phyloP scores from a whole-genome alignment of 2,888 invertebrate species.

The Amorpha juglandis region DNA sequence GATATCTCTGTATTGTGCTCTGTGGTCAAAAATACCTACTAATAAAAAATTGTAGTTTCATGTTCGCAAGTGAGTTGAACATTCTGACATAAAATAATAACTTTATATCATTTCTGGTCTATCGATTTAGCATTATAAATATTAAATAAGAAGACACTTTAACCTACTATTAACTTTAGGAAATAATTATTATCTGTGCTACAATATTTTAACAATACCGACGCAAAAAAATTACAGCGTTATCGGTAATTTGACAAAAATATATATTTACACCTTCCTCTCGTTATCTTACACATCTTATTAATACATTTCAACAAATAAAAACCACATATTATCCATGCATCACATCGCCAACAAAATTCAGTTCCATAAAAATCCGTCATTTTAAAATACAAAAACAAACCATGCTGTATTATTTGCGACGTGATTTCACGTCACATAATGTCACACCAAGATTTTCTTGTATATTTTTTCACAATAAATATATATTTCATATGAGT shows the following conservation, averaged over 20 bases:
- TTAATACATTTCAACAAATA: constrained; percentile 1
- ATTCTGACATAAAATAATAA: too few species aligned
- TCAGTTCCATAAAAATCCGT: constrained; percentile 1
- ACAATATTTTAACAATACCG: not conserved
- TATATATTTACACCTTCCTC: constrained; percentile 1
- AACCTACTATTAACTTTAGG: too few species aligned
- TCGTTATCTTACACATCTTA: not conserved
- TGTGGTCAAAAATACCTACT: too few species aligned
- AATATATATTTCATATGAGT: constrained; percentile 13
- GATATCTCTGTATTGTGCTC: too few species aligned
- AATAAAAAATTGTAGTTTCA: too few species aligned
- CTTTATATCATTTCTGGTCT: too few species aligned
- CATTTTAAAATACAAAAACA: constrained; percentile 22
- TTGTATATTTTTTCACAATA: not conserved
- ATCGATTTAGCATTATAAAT: too few species aligned
- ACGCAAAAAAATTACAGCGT: not conserved
- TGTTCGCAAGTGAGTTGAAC: too few species aligned
- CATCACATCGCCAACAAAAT: constrained; percentile 1
- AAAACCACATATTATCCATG: constrained; percentile 16
- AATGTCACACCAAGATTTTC: not conserved
- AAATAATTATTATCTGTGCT: not conserved
- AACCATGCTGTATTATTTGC: constrained; percentile 34
- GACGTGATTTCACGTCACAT: constrained; percentile 3
- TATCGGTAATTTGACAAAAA: too few species aligned
- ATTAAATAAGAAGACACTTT: too few species aligned